Evolutionary conservation across 1,140 invertebrate genomes (phyloP), one percentile per base, ranked within the genome.

Genomic region (Drosophila paulistorum): DNA sequence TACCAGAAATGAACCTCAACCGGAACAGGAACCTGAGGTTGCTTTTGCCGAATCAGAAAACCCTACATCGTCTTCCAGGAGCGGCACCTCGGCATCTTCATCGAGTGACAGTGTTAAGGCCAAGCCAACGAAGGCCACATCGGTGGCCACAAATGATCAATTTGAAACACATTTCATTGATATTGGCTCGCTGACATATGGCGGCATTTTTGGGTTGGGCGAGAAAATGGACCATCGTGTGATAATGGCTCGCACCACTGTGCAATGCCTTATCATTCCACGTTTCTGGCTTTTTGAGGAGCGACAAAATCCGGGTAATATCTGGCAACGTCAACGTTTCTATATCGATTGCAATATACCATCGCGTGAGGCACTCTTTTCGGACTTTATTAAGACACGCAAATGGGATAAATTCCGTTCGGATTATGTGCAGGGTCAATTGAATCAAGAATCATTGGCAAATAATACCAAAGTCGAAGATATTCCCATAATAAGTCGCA

Each of bases 311-410:
- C 92, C 91, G n/a, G 94, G 93, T 1, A 94, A 94, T 66, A 93
- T 95, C 23, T 95, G 94, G 94, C 92, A 92, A 48, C 91, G 93
- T 10, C 93, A 94, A 4, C 92, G 92, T 55, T 84, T 93, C 26
- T 95, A 93, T 68, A 81, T 95, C 39, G 92, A 94, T 41, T 92
- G 91, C 0, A 93, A 93, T 17, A 93, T 94, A 72, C 94, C 94
- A 1, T 91, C 89, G 0, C 84, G 92, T 0, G 75, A 93, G 57
- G 70, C 91, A 42, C 77, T 94, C 1, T 94, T 93, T 68, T 60
- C 93, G 5, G 82, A 93, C 45, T 94, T 93, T 63, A 65, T 94
- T 1, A 90, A 85, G 23, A 92, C 93, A 20, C 91, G 92, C 65
- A 93, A 91, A 79, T 95, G 94, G 94, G 77, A 89, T 2, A 79